Percentiles rank a stretch among this genome's conserved stretches.
Evolutionary conservation across 1,140 invertebrate genomes (phyloP).

Genomic region (Phocides pigmalion): DNA sequence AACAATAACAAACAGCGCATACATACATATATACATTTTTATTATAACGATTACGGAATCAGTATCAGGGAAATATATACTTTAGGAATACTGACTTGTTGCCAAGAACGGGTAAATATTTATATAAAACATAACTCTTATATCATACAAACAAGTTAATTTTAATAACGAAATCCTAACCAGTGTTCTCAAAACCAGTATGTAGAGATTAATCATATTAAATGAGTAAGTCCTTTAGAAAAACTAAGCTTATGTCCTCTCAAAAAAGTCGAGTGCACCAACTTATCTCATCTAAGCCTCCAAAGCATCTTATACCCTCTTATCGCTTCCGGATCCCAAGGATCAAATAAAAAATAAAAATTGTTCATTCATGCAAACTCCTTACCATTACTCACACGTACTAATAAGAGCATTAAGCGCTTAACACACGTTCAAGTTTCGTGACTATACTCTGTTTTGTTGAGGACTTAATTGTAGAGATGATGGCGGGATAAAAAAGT

Average conservation of each 20-base stretch:
- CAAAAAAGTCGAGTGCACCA: slow-evolving; percentile 2
- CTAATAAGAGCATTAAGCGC: slow-evolving; percentile 64
- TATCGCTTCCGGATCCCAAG: slow-evolving; percentile 46
- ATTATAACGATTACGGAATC: too few relatives aligned
- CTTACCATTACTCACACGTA: slow-evolving; percentile 58
- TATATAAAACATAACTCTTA: too few relatives aligned
- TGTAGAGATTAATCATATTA: neutral
- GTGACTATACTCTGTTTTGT: slow-evolving; percentile 55
- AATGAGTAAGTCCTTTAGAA: neutral
- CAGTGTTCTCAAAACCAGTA: neutral
- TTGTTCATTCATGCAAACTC: slow-evolving; percentile 50
- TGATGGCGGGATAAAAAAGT: neutral
- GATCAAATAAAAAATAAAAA: slow-evolving; percentile 33
- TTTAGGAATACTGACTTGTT: too few relatives aligned
- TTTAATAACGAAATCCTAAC: too few relatives aligned
- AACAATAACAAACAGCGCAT: too few relatives aligned
- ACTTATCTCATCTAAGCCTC: slow-evolving; percentile 17
- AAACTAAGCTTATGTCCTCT: neutral
- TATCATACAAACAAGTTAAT: too few relatives aligned
- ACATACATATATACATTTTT: too few relatives aligned
- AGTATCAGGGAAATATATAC: too few relatives aligned
- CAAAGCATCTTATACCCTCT: slow-evolving; percentile 31
- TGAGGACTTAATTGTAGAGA: slow-evolving; percentile 21
- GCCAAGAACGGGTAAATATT: too few relatives aligned
- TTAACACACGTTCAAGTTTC: slow-evolving; percentile 73